phyloP scores from a whole-genome alignment of 2,797 vertebrate species.

The Mormyrus proboscirostris region DNA sequence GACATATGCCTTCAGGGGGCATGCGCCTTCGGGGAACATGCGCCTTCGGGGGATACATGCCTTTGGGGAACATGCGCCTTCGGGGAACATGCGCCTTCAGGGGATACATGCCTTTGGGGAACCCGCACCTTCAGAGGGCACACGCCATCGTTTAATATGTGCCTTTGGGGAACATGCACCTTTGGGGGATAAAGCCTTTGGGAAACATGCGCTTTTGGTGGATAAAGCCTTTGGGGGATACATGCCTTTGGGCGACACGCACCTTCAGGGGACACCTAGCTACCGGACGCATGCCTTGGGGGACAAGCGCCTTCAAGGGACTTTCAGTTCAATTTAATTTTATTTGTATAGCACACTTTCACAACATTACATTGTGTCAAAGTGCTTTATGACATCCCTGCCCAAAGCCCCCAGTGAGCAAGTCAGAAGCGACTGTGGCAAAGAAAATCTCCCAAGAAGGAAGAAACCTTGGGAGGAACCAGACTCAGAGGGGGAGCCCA shows the following conservation, averaged over 20 bases:
- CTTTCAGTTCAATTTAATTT: too few relatives aligned
- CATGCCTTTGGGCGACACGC: not conserved
- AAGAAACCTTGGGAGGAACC: too few relatives aligned
- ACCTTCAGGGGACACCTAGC: not conserved
- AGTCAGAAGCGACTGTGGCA: too few relatives aligned
- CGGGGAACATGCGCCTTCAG: not conserved
- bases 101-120: not conserved
- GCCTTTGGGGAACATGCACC: not conserved
- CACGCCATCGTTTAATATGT: too few relatives aligned
- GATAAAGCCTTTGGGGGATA: not conserved
- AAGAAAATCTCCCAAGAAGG: too few relatives aligned
- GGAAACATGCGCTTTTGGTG: not conserved
- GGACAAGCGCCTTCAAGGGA: not conserved
- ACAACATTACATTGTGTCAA: too few relatives aligned
- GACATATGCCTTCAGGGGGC: not conserved
- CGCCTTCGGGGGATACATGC: accelerated
- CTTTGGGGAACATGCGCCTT: not conserved
- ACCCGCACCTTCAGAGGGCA: too few relatives aligned
- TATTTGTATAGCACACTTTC: too few relatives aligned
- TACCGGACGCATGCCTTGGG: not conserved
- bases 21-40: too few relatives aligned
- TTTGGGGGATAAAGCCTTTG: not conserved
- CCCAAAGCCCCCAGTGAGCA: too few relatives aligned
- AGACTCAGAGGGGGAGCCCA: not conserved
- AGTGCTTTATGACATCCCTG: too few relatives aligned